These are phyloP conservation scores for Takifugu flavidus DNA, from an alignment of 2,113 vertebrate species.

Conservation along the genomic window DNA sequence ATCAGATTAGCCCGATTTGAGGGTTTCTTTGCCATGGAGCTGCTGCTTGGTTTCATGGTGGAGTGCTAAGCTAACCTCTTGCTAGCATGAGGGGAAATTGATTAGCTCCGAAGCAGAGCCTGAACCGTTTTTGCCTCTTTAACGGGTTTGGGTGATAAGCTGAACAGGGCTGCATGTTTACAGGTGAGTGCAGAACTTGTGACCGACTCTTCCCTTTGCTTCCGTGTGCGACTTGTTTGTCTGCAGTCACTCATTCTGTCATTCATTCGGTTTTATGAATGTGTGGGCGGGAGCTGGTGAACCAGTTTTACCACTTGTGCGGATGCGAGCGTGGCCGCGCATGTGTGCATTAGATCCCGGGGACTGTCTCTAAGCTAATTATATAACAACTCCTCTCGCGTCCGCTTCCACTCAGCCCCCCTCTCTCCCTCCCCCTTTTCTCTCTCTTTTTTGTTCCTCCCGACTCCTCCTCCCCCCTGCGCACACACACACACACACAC, in stretches of 20 bases:
- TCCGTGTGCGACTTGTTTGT: conserved; percentile 41
- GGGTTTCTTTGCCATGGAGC: background rate
- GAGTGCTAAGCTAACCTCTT: no score
- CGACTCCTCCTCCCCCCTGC: conserved; percentile 6
- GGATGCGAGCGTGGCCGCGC: conserved; percentile 19
- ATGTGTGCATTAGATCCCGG: conserved; percentile 27
- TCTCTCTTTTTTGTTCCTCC: conserved; percentile 19
- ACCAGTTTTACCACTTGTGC: conserved; percentile 62
- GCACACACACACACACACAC: conserved; percentile 23
- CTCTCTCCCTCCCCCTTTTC: conserved; percentile 21
- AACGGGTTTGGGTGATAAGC: conserved; percentile 8
- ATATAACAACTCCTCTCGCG: conserved; percentile 54
- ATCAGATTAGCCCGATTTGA: no score
- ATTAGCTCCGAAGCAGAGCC: no score
- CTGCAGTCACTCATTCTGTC: conserved; percentile 47
- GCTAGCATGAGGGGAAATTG: no score
- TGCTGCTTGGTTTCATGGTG: background rate
- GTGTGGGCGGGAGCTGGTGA: conserved; percentile 62
- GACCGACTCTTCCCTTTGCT: conserved; percentile 34
- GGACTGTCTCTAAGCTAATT: conserved; percentile 62
- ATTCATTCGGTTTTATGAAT: conserved; percentile 57
- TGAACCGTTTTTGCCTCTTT: background rate
- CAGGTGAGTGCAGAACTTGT: conserved; percentile 8
- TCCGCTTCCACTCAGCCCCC: conserved; percentile 41
- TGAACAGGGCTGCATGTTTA: conserved; percentile 3